Percentiles rank a stretch among this genome's conserved stretches.
Conservation (phyloP, 2,113 vertebrate species). For the Oreochromis aureus region DNA sequence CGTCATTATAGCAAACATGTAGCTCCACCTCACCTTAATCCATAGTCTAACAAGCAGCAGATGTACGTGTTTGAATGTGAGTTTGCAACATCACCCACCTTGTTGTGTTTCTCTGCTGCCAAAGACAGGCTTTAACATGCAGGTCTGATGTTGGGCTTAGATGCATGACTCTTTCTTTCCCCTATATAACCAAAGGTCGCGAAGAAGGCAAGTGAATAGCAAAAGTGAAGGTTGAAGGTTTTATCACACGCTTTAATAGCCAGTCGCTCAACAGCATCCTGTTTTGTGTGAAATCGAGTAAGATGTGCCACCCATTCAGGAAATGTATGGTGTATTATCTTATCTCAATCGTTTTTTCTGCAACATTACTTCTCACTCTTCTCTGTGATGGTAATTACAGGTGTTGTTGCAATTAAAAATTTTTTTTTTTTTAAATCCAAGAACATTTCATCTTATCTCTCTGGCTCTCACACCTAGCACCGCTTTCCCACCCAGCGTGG, state of each 20-base stretch:
- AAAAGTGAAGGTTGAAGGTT: neutral
- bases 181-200: neutral
- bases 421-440: neutral
- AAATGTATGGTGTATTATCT: neutral
- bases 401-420: neutral
- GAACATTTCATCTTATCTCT: neutral
- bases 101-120: neutral
- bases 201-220: neutral
- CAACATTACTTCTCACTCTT: neutral
- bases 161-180: neutral
- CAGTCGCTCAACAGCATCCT: neutral
- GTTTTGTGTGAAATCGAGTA: neutral
- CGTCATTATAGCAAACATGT: neutral
- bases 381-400: neutral
- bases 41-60: neutral
- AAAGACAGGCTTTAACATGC: neutral
- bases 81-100: neutral
- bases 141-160: neutral
- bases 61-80: neutral
- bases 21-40: neutral
- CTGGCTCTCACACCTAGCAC: neutral
- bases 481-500: neutral
- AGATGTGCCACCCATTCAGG: neutral
- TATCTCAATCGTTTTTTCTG: neutral
- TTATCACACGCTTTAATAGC: neutral